Base-by-base conservation (phyloP, 2,888 invertebrate species). In the Hydropsyche betteni region DNA sequence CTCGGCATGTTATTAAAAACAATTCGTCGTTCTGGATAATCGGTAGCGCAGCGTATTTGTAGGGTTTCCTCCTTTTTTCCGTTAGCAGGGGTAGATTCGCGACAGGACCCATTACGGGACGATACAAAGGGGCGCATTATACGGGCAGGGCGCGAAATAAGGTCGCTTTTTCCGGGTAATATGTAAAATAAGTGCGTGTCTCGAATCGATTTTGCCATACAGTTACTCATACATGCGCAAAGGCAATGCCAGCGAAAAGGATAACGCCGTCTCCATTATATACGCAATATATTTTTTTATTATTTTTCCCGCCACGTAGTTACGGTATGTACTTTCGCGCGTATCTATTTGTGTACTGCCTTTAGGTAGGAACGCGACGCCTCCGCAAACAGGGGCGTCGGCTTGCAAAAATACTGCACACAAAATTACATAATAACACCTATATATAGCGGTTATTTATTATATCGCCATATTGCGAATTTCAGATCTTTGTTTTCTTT, bases 201-300 rank as follows among this genome's bases (percentile, higher is more conserved):
- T 75, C 58, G 75, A 75, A 75, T 75, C 75, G 75, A 75, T 75
- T 75, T 75, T 70, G 61, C 44, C 61, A 75, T 58, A 64, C 71
- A 55, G 36, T 34, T 36, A 36, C 64, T 34, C 64, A 16, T 36
- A 33, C 64, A 34, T 1, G 12, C 55, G 55, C 6, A n/a, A 2
- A n/a, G n/a, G 58, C 74, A 71, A 64, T 71, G 74, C 58, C 24
- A 51, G 52, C 55, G 77, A 75, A 75, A 77, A 68, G 73, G 75
- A 75, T 73, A 75, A 58, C 75, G 75, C 55, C 69, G 72, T 75
- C 73, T 70, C 77, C 77, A 77, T 77, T 77, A 75, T 77, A 44
- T 44, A 44, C 44, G 44, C 44, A 44, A 44, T 44, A 44, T 44
- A 44, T 44, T 44, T 44, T 74, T 77, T 73, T 77, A 77, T 77